Base-by-base conservation (phyloP, 23 tunicate genomes). In the Pegea sp. region DNA sequence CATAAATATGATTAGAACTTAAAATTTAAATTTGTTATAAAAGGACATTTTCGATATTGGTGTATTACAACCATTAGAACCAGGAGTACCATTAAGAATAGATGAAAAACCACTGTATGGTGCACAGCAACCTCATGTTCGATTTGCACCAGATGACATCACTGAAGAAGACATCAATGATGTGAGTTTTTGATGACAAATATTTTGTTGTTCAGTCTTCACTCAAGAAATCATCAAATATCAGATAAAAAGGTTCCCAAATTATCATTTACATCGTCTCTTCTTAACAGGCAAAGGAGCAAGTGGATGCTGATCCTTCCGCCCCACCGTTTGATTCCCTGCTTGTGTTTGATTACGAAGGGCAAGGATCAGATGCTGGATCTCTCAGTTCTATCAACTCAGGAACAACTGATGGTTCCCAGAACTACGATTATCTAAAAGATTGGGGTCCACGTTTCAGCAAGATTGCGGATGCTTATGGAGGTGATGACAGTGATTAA, bases 261-360 rank as follows among this genome's bases (percentile, higher is more conserved):
- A n/a, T n/a, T n/a, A n/a, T n/a, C n/a, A n/a, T n/a, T n/a, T 8
- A 38, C 46, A 38, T 38, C 16, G 13, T 38, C 11, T 8, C 46
- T 16, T 8, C 11, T 38, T 11, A 38, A 38, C 69, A 80, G 93
- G 98, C 98, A 7, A 89, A 89, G 53, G 56, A 67, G 8, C 63
- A 57, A 42, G 98, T 91, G 2, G 98, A 89, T 66, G 59, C 34
- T 29, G 98, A 89, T 62, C 91, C 98, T 19, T 71, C 81, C 20
- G 98, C 98, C 21, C 98, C 98, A 49, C 98, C 98, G 13, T 89
- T 70, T 53, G 98, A 89, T 42, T 71, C 81, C 0, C 31, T 89
- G 22, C 67, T 89, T 2, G 89, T 77, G 5, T 89, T 89, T 52
- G 98, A 89, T 52, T 89, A 77, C 44, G 98, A 89, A 57, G 98